phyloP scores from a whole-genome alignment of 2,797 vertebrate genomes.

The Lithobates sylvaticus region DNA sequence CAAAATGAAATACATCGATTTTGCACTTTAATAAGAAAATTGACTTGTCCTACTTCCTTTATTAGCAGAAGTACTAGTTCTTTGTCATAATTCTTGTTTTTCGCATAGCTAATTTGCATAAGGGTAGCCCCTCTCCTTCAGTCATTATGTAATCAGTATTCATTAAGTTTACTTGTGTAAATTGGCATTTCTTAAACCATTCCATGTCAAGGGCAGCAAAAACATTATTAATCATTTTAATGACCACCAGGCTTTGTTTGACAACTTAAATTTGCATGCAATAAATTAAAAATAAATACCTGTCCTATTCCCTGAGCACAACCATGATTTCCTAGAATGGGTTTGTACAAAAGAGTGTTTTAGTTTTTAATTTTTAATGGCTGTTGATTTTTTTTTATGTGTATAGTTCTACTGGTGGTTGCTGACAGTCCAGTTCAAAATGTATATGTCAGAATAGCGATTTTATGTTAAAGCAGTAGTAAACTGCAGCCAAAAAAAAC shows the following conservation, averaged over 20 bases:
- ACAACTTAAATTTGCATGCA: constrained; percentile 44
- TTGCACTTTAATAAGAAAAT: neutral
- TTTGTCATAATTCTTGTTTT: constrained; percentile 12
- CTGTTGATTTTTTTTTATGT: neutral
- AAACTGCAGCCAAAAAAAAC: too few relatives aligned
- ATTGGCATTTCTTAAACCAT: constrained; percentile 52
- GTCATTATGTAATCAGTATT: constrained; percentile 47
- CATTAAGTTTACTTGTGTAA: constrained; percentile 55
- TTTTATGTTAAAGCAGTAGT: too few relatives aligned
- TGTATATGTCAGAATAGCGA: neutral
- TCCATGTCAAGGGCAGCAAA: constrained; percentile 49
- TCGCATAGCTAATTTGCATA: constrained; percentile 7
- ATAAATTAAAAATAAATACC: constrained; percentile 50
- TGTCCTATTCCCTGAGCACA: constrained; percentile 14
- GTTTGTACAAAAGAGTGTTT: neutral
- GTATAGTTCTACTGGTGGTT: neutral
- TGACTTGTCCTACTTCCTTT: neutral
- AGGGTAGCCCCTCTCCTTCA: constrained; percentile 29
- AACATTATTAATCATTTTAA: constrained; percentile 56
- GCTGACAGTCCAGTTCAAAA: neutral
- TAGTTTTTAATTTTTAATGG: neutral
- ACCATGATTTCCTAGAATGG: neutral
- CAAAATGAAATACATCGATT: neutral
- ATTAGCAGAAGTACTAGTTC: neutral
- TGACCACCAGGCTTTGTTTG: constrained; percentile 50